Evolutionary conservation across 2,113 vertebrate species (phyloP).

Genomic region (Solea solea): DNA sequence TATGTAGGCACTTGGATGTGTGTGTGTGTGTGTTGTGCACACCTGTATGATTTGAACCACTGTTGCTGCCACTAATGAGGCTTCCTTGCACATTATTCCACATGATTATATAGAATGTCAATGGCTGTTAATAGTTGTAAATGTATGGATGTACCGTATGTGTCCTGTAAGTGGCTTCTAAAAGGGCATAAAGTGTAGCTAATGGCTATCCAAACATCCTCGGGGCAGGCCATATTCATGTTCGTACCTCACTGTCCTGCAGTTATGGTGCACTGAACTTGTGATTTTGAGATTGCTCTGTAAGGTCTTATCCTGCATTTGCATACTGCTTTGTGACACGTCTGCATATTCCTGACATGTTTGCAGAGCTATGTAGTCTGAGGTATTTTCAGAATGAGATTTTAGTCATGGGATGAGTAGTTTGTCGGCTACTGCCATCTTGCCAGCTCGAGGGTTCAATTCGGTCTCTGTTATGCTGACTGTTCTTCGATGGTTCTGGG

Average conservation of each 20-base stretch:
- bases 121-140: conserved; percentile 61
- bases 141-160: conserved; percentile 51
- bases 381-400: conserved; percentile 36
- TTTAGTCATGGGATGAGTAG: conserved; percentile 1
- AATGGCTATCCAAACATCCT: conserved; percentile 64
- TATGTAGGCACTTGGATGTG: neutral
- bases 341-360: conserved; percentile 61
- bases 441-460: conserved; percentile 9
- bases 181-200: conserved; percentile 66
- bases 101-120: conserved; percentile 66
- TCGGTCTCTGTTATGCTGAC: conserved; percentile 36
- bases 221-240: conserved; percentile 45
- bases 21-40: conserved; percentile 6
- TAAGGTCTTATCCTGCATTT: conserved; percentile 57
- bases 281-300: conserved; percentile 54
- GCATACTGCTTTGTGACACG: conserved; percentile 41
- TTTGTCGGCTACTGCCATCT: conserved; percentile 17
- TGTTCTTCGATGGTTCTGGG: conserved; percentile 25
- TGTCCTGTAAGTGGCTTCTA: conserved; percentile 56
- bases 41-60: conserved; percentile 27
- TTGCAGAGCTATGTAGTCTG: conserved; percentile 41
- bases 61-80: conserved; percentile 29
- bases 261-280: conserved; percentile 59
- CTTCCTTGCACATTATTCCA: conserved; percentile 52
- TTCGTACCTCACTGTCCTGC: conserved; percentile 55